Percentiles rank a stretch among this genome's conserved stretches.
phyloP scores from a whole-genome alignment of 2,888 invertebrate genomes.

The Drosophila anomelani region DNA sequence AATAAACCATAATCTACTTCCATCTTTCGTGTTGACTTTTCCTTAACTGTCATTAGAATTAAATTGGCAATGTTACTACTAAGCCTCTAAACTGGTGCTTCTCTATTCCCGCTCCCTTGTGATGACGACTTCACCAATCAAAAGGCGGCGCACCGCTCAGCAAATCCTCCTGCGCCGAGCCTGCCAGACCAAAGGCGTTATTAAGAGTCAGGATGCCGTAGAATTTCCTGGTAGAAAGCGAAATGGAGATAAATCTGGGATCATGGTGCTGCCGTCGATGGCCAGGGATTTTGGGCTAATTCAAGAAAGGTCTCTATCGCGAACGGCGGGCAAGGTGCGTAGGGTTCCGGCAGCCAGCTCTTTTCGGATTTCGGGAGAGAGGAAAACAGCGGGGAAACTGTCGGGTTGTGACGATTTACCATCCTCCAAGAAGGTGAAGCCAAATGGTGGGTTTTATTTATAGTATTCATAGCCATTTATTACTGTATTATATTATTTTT shows the following conservation, averaged over 20 bases:
- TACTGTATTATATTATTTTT: neutral
- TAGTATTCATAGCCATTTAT: neutral
- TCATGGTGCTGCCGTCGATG: constrained; percentile 18
- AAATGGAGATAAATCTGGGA: neutral
- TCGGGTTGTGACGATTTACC: neutral
- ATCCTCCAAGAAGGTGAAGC: constrained; percentile 9
- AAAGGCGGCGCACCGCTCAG: constrained; percentile 42
- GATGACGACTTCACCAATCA: constrained; percentile 55
- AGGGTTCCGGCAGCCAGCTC: neutral
- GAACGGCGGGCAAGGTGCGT: constrained; percentile 7
- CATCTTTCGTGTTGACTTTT: constrained; percentile 14
- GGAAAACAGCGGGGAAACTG: constrained; percentile 7
- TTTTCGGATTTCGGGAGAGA: neutral
- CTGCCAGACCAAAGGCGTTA: constrained; percentile 19
- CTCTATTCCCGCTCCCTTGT: neutral
- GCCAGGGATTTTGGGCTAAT: constrained; percentile 12
- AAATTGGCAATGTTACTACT: constrained; percentile 29
- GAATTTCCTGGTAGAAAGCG: neutral
- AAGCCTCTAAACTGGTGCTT: constrained; percentile 21
- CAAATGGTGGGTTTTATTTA: constrained; percentile 26
- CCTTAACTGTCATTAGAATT: constrained; percentile 25
- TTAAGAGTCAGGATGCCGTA: neutral
- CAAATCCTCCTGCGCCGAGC: constrained; percentile 41
- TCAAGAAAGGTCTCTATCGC: neutral
- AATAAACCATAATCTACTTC: neutral